These are phyloP conservation scores for Pagrus major DNA, from an alignment of 2,113 vertebrate genomes.

Conservation along the genomic window DNA sequence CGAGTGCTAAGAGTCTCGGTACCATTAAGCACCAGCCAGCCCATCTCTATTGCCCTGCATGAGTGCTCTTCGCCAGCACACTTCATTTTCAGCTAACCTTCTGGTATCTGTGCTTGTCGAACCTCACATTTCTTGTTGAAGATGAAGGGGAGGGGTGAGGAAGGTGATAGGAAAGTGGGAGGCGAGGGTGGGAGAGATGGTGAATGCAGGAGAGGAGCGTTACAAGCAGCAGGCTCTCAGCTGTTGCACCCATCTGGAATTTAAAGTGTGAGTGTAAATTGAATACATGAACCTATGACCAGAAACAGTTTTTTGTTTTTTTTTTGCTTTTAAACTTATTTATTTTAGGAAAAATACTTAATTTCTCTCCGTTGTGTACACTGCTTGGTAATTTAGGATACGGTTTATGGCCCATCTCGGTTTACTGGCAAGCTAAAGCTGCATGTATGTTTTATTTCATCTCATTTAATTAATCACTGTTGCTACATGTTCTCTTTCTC, in stretches of 20 bases:
- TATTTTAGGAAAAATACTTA: neutral
- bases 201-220: slow-evolving; percentile 13
- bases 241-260: slow-evolving; percentile 30
- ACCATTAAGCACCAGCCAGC: slow-evolving; percentile 61
- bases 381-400: slow-evolving; percentile 6
- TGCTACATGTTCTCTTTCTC: slow-evolving; percentile 10
- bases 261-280: slow-evolving; percentile 5
- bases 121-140: slow-evolving; percentile 65
- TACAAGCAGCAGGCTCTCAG: slow-evolving; percentile 28
- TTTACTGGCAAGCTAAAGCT: slow-evolving; percentile 4
- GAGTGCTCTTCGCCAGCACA: slow-evolving; percentile 66
- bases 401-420: neutral
- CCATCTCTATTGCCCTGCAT: slow-evolving; percentile 57
- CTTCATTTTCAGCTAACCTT: slow-evolving; percentile 73
- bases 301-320: neutral
- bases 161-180: slow-evolving; percentile 57
- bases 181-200: slow-evolving; percentile 29
- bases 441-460: slow-evolving; percentile 1
- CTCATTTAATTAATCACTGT: slow-evolving; percentile 10
- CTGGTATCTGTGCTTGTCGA: slow-evolving; percentile 61
- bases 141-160: slow-evolving; percentile 50
- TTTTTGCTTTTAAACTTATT: neutral
- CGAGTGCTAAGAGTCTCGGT: slow-evolving; percentile 56
- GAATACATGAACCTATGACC: slow-evolving; percentile 10
- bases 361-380: slow-evolving; percentile 10